Evolutionary conservation across 2,113 vertebrate genomes (phyloP).

Genomic region (Plectropomus leopardus): DNA sequence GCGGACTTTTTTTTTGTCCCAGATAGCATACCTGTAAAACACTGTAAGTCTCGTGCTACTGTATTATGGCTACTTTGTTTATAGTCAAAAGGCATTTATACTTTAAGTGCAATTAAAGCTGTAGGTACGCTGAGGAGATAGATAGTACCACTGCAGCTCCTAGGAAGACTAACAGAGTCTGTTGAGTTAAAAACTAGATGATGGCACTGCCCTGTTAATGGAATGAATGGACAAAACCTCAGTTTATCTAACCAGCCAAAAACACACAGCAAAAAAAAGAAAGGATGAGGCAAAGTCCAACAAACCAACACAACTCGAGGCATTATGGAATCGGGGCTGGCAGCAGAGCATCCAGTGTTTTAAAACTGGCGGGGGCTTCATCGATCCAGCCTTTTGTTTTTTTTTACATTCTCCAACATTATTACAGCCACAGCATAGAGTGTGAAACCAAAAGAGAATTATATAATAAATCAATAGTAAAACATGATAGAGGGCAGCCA

Average conservation of each 20-base stretch:
- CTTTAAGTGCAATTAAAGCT: constrained; percentile 83
- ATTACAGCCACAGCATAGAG: constrained; percentile 59
- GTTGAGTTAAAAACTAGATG: constrained; percentile 57
- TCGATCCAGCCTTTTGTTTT: constrained; percentile 50
- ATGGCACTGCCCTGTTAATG: constrained; percentile 68
- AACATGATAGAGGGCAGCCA: constrained; percentile 78
- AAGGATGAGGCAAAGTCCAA: constrained; percentile 36
- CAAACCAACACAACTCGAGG: constrained; percentile 32
- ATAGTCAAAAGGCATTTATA: constrained; percentile 81
- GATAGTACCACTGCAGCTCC: constrained; percentile 72
- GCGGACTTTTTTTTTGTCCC: constrained; percentile 23
- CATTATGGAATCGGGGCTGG: constrained; percentile 44
- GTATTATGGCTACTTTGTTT: constrained; percentile 81
- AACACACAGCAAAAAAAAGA: constrained; percentile 9
- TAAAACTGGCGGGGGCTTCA: constrained; percentile 55
- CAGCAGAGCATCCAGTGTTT: constrained; percentile 70
- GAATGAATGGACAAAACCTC: constrained; percentile 65
- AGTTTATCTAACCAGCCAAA: constrained; percentile 45
- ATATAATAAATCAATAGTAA: constrained; percentile 69
- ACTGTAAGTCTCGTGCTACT: constrained; percentile 71
- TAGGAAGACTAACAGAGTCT: constrained; percentile 80
- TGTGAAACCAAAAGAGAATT: constrained; percentile 76
- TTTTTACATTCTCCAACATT: constrained; percentile 61
- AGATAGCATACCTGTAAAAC: constrained; percentile 61
- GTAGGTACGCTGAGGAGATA: constrained; percentile 67